Base-by-base conservation (phyloP, 1,140 invertebrate genomes). In the Aricia agestis region DNA sequence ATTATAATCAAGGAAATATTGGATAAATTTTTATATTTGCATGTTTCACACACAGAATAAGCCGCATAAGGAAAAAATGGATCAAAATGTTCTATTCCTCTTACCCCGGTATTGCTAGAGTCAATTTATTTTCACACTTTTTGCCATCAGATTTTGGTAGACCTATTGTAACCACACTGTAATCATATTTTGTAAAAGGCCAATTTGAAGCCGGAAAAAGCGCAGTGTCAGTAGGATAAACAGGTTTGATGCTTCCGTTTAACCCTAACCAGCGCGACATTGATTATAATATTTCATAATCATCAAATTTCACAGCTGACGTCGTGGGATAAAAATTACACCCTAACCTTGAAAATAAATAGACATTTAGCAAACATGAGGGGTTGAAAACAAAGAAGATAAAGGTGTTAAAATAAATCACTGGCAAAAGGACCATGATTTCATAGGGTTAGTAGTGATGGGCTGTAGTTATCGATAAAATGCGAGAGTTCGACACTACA, bases 381-480 rank as follows among this genome's bases (percentile, higher is more conserved):
- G 59, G 59, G 59, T 63, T 19, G 18, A 63, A 63, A 63, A 63
- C 59, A 63, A 63, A 63, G 59, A 19, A 6, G 6, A 63, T 11
- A 63, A 63, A 63, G 59, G 59, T 63, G 59, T 63, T 63, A 17
- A 63, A 63, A 63, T 63, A 63, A 63, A 63, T 63, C 59, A 63
- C 18, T 18, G 59, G 59, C 11, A 25, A 63, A 63, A 63, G 59
- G 59, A 63, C 5, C 59, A 18, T 63, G 59, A 63, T 18, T 63
- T 63, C 5, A 1, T 63, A 25, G 10, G 59, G 59, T 63, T 63
- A 63, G 6, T 63, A 63, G 59, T 9, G 59, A 63, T 19, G 59
- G 7, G 18, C 18, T 63, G 6, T 7, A 19, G 19, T 19, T 63
- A 25, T 63, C 59, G 59, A 63, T 63, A 25, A 52, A 13, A 9